A percentile compares a stretch with the other conserved stretches of the same genome.
Evolutionary conservation across 2,113 vertebrate species (phyloP).

Genomic region (Neotoma lepida): DNA sequence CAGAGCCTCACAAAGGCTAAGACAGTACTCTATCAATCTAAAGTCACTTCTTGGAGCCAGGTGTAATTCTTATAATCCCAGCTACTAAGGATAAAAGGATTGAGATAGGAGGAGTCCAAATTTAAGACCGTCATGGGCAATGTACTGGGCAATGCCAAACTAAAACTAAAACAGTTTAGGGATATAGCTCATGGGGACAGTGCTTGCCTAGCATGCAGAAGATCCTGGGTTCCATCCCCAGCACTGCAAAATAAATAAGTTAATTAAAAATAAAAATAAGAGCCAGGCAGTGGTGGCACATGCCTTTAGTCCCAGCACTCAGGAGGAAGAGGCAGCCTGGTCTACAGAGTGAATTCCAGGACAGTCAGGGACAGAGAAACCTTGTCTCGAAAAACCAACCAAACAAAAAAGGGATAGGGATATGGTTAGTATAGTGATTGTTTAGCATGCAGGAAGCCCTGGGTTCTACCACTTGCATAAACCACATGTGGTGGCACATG

Average conservation of each 20-base stretch:
- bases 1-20: neutral
- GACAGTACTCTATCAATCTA: neutral
- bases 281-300: neutral
- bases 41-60: neutral
- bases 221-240: neutral
- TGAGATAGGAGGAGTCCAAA: neutral
- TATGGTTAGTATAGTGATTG: neutral
- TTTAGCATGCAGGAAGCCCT: neutral
- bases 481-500: neutral
- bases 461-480: neutral
- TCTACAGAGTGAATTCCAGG: neutral
- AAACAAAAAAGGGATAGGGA: neutral
- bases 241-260: neutral
- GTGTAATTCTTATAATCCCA: neutral
- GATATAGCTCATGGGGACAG: neutral
- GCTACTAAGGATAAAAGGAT: neutral
- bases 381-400: neutral
- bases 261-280: neutral
- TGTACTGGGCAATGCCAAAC: neutral
- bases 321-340: neutral
- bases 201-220: neutral
- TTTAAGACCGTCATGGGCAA: neutral
- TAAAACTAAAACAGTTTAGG: neutral
- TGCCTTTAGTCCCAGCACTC: neutral
- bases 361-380: neutral